phyloP scores from a whole-genome alignment of 2,888 invertebrate species.

The Harmothoe impar region DNA sequence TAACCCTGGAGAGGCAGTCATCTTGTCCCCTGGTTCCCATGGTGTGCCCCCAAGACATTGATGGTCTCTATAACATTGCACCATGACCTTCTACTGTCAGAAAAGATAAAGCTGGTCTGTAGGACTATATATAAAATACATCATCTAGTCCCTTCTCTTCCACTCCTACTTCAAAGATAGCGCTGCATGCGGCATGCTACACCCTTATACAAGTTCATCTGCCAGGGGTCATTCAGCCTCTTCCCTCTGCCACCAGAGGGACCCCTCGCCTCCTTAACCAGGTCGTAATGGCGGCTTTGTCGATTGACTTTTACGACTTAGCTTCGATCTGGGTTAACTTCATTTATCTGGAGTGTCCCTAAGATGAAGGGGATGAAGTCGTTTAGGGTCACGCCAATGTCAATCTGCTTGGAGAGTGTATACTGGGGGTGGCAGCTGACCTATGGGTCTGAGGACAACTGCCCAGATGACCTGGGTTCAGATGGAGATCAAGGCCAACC shows the following conservation, averaged over 20 bases:
- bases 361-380: neutral
- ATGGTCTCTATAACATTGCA: too few relatives aligned
- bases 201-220: neutral
- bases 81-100: too few relatives aligned
- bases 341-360: slow-evolving; percentile 30
- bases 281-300: neutral
- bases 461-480: neutral
- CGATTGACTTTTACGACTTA: neutral
- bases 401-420: slow-evolving; percentile 4
- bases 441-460: neutral
- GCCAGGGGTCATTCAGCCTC: neutral
- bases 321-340: slow-evolving; percentile 25
- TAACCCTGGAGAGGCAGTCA: too few relatives aligned
- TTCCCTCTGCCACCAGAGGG: neutral
- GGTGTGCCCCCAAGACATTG: too few relatives aligned
- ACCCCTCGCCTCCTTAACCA: too few relatives aligned
- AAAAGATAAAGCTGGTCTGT: too few relatives aligned
- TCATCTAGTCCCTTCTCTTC: too few relatives aligned
- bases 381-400: neutral
- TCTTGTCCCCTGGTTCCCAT: too few relatives aligned
- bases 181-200: neutral
- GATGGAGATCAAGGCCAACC: too few relatives aligned
- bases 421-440: neutral
- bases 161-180: too few relatives aligned
- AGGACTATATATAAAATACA: too few relatives aligned